phyloP scores from a whole-genome alignment of 2,888 invertebrate genomes.

The Oxyteleia sp. region DNA sequence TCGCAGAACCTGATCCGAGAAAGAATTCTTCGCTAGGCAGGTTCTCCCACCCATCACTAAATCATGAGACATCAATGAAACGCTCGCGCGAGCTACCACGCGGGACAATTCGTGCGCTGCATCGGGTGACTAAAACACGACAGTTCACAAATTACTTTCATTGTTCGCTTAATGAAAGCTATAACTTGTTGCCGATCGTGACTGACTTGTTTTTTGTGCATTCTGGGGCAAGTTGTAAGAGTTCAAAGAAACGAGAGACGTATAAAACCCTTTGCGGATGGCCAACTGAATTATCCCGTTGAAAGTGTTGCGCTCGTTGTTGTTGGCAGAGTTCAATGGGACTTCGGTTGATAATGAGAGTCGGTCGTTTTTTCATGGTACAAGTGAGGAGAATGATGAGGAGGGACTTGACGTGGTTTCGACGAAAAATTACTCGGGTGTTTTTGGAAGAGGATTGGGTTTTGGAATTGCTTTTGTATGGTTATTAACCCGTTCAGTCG shows the following conservation, averaged over 20 bases:
- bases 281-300: slow-evolving; percentile 32
- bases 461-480: too few relatives aligned
- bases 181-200: slow-evolving; percentile 70
- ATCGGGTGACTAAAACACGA: slow-evolving; percentile 68
- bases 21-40: slow-evolving; percentile 60
- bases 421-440: too few relatives aligned
- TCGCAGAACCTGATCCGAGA: slow-evolving; percentile 63
- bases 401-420: slow-evolving; percentile 1
- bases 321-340: slow-evolving; percentile 29
- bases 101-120: slow-evolving; percentile 36
- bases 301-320: slow-evolving; percentile 19
- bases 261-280: slow-evolving; percentile 26
- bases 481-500: too few relatives aligned
- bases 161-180: slow-evolving; percentile 83
- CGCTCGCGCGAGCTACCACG: slow-evolving; percentile 28
- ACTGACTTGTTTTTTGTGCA: slow-evolving; percentile 62
- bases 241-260: slow-evolving; percentile 41
- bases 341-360: slow-evolving; percentile 42
- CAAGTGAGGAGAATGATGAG: background rate
- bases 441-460: too few relatives aligned
- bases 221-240: slow-evolving; percentile 18
- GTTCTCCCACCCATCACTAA: slow-evolving; percentile 58
- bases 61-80: slow-evolving; percentile 72
- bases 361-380: slow-evolving; percentile 12
- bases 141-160: slow-evolving; percentile 83